Conservation (phyloP, 2,888 invertebrate species). For the Leptopterna dolabrata region DNA sequence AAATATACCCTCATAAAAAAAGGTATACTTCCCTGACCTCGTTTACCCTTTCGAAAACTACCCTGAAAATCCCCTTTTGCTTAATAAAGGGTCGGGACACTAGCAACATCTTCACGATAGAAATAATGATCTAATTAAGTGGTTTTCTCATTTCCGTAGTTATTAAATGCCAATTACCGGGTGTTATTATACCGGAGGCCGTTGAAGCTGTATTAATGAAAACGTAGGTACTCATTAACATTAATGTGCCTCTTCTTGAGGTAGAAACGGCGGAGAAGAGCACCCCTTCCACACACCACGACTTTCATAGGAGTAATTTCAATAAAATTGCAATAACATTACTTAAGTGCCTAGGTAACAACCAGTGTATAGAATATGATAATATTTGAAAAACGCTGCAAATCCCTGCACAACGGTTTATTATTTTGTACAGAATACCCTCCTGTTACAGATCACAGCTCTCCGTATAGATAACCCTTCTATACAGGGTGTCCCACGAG, state of each 20-base stretch:
- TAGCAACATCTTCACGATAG: slow-evolving; percentile 1
- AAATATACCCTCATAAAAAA: slow-evolving; percentile 20
- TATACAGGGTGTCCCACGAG: too few relatives aligned
- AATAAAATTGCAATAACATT: too few relatives aligned
- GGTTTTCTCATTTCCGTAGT: slow-evolving; percentile 15
- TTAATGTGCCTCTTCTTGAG: background rate
- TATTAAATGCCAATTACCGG: slow-evolving; percentile 27
- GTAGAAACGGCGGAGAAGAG: too few relatives aligned
- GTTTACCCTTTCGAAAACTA: background rate
- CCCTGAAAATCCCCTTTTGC: background rate
- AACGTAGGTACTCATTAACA: background rate
- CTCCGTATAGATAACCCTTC: too few relatives aligned
- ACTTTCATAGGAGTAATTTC: too few relatives aligned
- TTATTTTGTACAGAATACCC: too few relatives aligned
- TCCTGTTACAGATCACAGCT: too few relatives aligned
- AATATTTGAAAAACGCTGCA: too few relatives aligned
- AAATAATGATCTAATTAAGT: slow-evolving; percentile 31
- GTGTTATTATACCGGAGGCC: background rate
- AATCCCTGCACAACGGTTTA: too few relatives aligned
- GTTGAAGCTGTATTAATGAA: background rate
- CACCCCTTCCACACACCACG: too few relatives aligned
- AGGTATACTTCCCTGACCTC: background rate
- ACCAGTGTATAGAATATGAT: too few relatives aligned
- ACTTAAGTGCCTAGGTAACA: too few relatives aligned
- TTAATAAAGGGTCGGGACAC: background rate